phyloP scores from a whole-genome alignment of 2,797 vertebrate genomes.

The Enteromius mattozi region DNA sequence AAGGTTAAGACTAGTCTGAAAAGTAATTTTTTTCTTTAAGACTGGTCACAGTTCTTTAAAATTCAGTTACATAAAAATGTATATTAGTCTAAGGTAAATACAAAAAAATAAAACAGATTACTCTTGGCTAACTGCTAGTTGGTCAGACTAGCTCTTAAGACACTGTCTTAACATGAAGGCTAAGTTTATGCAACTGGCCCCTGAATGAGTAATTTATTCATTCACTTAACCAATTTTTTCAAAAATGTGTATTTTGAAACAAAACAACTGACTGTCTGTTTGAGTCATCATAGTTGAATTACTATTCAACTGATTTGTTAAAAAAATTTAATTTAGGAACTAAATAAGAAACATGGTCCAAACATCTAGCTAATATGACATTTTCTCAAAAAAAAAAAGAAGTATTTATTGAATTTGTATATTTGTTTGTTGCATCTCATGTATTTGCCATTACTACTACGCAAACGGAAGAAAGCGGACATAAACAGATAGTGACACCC shows the following conservation, averaged over 20 bases:
- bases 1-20: too few species aligned
- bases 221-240: neutral
- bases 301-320: neutral
- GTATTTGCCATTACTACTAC: neutral
- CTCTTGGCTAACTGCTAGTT: too few species aligned
- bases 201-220: neutral
- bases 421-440: neutral
- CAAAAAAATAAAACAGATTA: too few species aligned
- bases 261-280: too few species aligned
- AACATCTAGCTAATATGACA: neutral
- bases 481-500: neutral
- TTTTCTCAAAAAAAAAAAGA: neutral
- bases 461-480: neutral
- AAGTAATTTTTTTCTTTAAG: too few species aligned
- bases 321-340: neutral
- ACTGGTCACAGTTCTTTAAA: too few species aligned
- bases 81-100: too few species aligned
- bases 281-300: neutral
- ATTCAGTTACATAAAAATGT: too few species aligned
- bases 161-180: too few species aligned
- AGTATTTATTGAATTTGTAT: neutral
- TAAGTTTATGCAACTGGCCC: too few species aligned
- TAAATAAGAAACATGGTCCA: neutral
- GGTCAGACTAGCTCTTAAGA: too few species aligned
- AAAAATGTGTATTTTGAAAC: too few species aligned